These are phyloP conservation scores for Rhagonycha fulva DNA, from an alignment of 2,888 invertebrate species.

Conservation along the genomic window DNA sequence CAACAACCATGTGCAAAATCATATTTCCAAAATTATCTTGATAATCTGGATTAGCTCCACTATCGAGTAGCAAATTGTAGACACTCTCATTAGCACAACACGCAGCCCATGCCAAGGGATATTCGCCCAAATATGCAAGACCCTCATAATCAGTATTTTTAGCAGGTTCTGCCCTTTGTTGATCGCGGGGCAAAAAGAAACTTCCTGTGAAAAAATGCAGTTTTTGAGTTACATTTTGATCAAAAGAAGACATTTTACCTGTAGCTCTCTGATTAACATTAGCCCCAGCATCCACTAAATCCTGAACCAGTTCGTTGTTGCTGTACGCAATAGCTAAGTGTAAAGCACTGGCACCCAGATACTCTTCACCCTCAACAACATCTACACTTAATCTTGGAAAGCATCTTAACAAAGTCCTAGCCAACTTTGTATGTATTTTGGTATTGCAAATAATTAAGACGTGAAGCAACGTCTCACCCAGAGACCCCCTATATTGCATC, in stretches of 20 bases:
- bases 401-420: constrained; percentile 85
- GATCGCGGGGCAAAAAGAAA: constrained; percentile 95
- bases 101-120: constrained; percentile 96
- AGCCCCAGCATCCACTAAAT: constrained; percentile 90
- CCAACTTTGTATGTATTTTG: constrained; percentile 77
- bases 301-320: constrained; percentile 93
- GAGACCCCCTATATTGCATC: constrained; percentile 92
- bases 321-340: constrained; percentile 96
- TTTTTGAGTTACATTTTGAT: neutral
- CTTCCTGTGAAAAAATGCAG: constrained; percentile 61
- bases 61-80: constrained; percentile 91
- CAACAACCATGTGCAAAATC: constrained; percentile 99
- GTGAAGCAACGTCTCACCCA: constrained; percentile 94
- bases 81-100: constrained; percentile 97
- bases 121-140: constrained; percentile 95
- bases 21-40: constrained; percentile 97
- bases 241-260: constrained; percentile 58
- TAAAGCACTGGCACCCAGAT: constrained; percentile 90
- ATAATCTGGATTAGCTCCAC: constrained; percentile 93
- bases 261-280: constrained; percentile 91
- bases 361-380: constrained; percentile 96
- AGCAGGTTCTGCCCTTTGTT: constrained; percentile 78
- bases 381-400: constrained; percentile 91
- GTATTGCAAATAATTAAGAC: constrained; percentile 95
- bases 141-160: constrained; percentile 94